Percentiles rank a stretch among this genome's conserved stretches.
phyloP scores from a whole-genome alignment of 1,140 invertebrate species.

The Parapsyche elsis region DNA sequence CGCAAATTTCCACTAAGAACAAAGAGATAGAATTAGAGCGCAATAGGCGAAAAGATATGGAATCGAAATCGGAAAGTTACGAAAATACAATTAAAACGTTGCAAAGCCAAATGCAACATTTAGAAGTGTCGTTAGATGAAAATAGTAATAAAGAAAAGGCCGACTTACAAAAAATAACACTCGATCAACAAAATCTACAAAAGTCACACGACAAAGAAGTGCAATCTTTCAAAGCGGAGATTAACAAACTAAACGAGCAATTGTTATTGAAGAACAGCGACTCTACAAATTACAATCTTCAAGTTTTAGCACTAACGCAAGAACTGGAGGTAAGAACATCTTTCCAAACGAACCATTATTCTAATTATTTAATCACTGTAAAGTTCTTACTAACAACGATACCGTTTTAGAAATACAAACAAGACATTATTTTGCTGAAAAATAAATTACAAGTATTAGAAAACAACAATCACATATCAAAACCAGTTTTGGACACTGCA shows the following conservation, averaged over 20 bases:
- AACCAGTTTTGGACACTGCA: not conserved
- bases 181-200: conserved; percentile 62
- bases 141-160: conserved; percentile 60
- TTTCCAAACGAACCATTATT: not conserved
- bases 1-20: conserved; percentile 63
- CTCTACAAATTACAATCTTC: conserved; percentile 61
- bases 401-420: conserved; percentile 39
- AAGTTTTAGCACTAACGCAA: conserved; percentile 61
- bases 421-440: conserved; percentile 45
- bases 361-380: not conserved
- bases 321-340: conserved; percentile 62
- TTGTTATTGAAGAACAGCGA: conserved; percentile 62
- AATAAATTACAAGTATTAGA: conserved; percentile 45
- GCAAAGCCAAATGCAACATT: conserved; percentile 62
- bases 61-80: conserved; percentile 61
- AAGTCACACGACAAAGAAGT: conserved; percentile 58
- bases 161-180: conserved; percentile 61
- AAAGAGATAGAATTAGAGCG: conserved; percentile 65
- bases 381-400: conserved; percentile 21
- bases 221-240: conserved; percentile 59
- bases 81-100: conserved; percentile 62
- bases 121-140: conserved; percentile 60
- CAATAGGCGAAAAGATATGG: conserved; percentile 63
- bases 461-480: conserved; percentile 44
- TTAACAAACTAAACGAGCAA: conserved; percentile 61